Evolutionary conservation across 2,113 vertebrate species (phyloP), one percentile per base, ranked within the genome.

Genomic region (Cyanoliseus patagonus): DNA sequence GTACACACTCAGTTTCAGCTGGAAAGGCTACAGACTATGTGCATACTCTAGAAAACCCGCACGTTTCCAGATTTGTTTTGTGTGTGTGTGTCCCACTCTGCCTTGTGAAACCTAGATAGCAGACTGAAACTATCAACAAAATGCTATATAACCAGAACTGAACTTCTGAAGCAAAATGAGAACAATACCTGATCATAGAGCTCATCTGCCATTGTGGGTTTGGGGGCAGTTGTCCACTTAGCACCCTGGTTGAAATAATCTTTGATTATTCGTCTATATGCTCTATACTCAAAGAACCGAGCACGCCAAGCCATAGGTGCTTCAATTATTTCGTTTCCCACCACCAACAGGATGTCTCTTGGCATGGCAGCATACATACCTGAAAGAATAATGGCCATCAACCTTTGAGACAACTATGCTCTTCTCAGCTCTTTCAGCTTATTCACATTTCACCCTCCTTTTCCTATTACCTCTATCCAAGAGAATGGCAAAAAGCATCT

Each of bases 291-390:
- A 84, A 99, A 99, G 98, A 99, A 99, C 5, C 99, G 99, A 85
- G 99, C 93, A 37, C 99, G 99, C 99, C 99, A 99, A 4, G 99
- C 99, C 99, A 99, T 99, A 5, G 99, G 99, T 1, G 99, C 99
- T 97, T 99, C 99, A 7, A 99, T 99, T 59, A 99, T 99, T 97
- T 99, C 99, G 69, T 99, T 99, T 37, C 99, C 99, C 92, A 99
- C 98, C 35, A 99, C 99, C 49, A 99, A 84, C 18, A 99, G 98
- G 97, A 99, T 99, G 97, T 99, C 99, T 95, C 99, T 98, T 19
- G 99, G 99, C 99, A 99, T 99, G 31, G 99, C 99, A 59, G 98
- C 98, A n/a, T 99, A 99, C 98, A 99, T 98, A 93, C 99, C 99
- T 99, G 61, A 37, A 90, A 93, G 78, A 51, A 70, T 89, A 83